phyloP scores from a whole-genome alignment of 2,113 vertebrate genomes.

The Tachysurus fulvidraco region DNA sequence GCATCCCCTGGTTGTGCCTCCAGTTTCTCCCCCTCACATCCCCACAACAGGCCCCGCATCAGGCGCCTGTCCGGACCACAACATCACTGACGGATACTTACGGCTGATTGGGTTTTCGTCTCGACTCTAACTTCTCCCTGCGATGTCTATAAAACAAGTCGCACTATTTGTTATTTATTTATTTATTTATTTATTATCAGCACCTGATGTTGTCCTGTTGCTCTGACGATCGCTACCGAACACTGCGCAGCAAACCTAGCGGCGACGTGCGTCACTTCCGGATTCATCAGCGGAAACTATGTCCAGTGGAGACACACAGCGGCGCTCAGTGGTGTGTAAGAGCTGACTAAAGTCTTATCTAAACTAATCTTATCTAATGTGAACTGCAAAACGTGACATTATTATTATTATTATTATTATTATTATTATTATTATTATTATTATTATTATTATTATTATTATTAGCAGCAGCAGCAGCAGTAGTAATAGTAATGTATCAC shows the following conservation, averaged over 20 bases:
- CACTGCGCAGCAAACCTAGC: slow-evolving; percentile 56
- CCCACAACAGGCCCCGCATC: slow-evolving; percentile 27
- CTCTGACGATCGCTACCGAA: slow-evolving; percentile 31
- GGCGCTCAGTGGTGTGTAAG: not conserved
- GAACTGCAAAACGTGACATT: too few species aligned
- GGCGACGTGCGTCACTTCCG: slow-evolving; percentile 73
- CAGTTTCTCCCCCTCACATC: slow-evolving; percentile 31
- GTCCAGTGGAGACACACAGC: not conserved
- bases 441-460: too few species aligned
- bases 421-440: too few species aligned
- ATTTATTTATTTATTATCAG: slow-evolving; percentile 20
- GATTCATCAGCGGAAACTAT: not conserved
- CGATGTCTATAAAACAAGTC: not conserved
- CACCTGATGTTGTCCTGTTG: slow-evolving; percentile 63
- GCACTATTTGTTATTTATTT: slow-evolving; percentile 18
- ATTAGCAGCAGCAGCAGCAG: too few species aligned
- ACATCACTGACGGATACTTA: slow-evolving; percentile 13
- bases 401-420: too few species aligned
- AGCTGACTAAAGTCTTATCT: too few species aligned
- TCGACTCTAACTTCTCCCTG: not conserved
- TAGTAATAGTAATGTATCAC: too few species aligned
- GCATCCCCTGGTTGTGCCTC: slow-evolving; percentile 43
- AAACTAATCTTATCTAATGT: too few species aligned
- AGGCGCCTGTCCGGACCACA: not conserved
- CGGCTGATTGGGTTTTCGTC: slow-evolving; percentile 14